A percentile compares a stretch with the other conserved stretches of the same genome.
Conservation (phyloP, 2,797 vertebrate species). For the Premnoplex brunnescens region DNA sequence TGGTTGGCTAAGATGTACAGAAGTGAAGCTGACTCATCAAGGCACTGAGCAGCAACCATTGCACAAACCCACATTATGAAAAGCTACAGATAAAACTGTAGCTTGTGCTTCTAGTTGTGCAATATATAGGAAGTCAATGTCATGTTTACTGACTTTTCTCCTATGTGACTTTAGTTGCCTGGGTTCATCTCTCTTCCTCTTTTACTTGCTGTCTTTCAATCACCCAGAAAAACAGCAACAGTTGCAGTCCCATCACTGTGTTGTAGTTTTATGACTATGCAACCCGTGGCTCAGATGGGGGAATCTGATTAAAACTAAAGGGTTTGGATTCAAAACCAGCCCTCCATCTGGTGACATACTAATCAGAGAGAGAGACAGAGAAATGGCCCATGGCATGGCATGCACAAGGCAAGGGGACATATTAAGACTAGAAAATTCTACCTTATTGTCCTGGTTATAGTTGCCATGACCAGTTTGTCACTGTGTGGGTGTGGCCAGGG, state of each 20-base stretch:
- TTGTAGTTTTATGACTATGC: background rate
- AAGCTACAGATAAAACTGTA: background rate
- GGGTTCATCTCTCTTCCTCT: background rate
- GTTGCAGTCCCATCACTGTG: background rate
- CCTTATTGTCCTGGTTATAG: background rate
- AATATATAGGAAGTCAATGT: background rate
- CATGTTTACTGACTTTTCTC: background rate
- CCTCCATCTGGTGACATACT: background rate
- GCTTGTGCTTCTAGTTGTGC: background rate
- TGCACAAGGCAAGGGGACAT: background rate
- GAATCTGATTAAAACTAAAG: background rate
- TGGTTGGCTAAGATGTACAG: rapidly evolving
- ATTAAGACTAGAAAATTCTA: background rate
- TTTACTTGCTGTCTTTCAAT: background rate
- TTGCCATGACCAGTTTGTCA: no score
- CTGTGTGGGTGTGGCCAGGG: no score
- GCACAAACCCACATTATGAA: background rate
- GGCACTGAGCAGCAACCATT: background rate
- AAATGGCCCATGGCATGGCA: rapidly evolving
- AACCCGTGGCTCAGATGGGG: background rate
- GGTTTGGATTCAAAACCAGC: background rate
- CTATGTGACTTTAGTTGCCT: background rate
- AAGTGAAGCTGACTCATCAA: background rate
- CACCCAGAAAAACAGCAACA: background rate
- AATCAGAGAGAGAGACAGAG: background rate